A percentile compares a stretch with the other conserved stretches of the same genome.
phyloP scores from a whole-genome alignment of 2,113 vertebrate species.

The Elaphurus davidianus region DNA sequence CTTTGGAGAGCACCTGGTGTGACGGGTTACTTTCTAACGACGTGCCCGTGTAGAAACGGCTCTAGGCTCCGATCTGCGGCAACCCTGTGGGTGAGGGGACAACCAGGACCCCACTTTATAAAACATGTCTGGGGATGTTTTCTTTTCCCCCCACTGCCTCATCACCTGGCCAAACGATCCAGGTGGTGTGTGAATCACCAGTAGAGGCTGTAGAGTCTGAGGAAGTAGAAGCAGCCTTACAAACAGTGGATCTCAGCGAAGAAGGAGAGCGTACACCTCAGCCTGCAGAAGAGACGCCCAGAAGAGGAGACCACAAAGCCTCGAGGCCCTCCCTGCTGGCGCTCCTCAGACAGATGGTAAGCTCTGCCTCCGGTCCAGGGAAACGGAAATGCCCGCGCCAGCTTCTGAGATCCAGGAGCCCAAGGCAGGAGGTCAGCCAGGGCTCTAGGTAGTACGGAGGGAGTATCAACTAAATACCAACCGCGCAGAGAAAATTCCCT shows the following conservation, averaged over 20 bases:
- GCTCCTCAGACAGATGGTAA: conserved; percentile 86
- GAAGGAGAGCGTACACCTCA: conserved; percentile 34
- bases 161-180: conserved; percentile 44
- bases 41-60: not conserved
- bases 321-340: conserved; percentile 80
- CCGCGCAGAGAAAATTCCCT: fast-evolving
- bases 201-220: conserved; percentile 64
- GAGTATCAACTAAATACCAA: fast-evolving
- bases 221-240: conserved; percentile 48
- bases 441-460: fast-evolving
- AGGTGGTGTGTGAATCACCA: conserved; percentile 78
- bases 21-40: not conserved
- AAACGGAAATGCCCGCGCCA: fast-evolving
- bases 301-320: conserved; percentile 73
- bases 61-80: not conserved
- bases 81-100: fast-evolving
- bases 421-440: fast-evolving
- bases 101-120: not conserved
- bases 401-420: fast-evolving
- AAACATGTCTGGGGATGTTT: not conserved
- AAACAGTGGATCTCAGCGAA: conserved; percentile 55
- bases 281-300: conserved; percentile 45
- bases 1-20: not conserved
- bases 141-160: not conserved
- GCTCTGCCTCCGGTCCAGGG: not conserved